These are phyloP conservation scores for Bombus soroeensis DNA, from an alignment of 1,140 invertebrate genomes.

Conservation along the genomic window DNA sequence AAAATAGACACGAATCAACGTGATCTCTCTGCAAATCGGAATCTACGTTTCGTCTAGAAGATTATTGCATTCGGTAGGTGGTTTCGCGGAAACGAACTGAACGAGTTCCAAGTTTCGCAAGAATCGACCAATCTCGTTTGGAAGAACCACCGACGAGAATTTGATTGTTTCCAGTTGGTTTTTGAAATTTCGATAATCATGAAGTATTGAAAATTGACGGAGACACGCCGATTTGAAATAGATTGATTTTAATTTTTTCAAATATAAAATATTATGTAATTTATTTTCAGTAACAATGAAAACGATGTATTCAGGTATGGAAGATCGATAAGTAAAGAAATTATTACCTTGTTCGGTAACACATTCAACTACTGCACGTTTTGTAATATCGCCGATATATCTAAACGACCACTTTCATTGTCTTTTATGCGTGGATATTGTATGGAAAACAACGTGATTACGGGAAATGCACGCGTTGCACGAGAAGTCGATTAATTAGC, in stretches of 20 bases:
- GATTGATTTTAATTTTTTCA: neutral
- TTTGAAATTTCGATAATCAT: neutral
- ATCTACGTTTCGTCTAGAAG: neutral
- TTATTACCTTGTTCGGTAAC: neutral
- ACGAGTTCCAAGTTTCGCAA: neutral
- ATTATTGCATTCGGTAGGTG: neutral
- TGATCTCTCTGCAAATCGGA: neutral
- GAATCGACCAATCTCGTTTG: neutral
- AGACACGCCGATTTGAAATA: neutral
- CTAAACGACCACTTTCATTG: neutral
- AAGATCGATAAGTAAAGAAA: neutral
- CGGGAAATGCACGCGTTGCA: neutral
- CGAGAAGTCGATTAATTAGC: slow-evolving; percentile 16
- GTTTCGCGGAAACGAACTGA: neutral
- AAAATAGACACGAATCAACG: neutral
- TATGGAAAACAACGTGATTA: slow-evolving; percentile 18
- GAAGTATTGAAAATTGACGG: neutral
- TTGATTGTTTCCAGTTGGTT: neutral
- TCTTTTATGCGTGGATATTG: neutral
- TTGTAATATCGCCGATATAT: neutral
- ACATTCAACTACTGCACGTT: neutral
- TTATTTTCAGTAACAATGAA: neutral
- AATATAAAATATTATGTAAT: neutral
- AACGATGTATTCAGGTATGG: neutral
- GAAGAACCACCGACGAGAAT: neutral